Conservation (phyloP, 2,113 vertebrate genomes). For the Tetraodon nigroviridis region DNA sequence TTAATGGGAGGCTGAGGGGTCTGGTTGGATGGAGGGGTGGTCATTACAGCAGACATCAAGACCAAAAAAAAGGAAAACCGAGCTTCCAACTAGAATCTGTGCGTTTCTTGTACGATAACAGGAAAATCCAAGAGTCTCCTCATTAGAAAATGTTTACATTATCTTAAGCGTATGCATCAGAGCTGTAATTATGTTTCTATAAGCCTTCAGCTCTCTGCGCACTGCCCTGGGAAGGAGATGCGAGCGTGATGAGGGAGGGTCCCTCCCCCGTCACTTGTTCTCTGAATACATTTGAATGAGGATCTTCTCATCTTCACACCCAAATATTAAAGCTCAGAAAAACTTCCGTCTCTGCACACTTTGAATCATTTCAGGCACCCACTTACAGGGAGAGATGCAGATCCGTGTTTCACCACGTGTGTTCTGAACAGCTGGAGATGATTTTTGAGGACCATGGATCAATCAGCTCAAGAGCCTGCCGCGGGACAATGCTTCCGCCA, state of each 20-base stretch:
- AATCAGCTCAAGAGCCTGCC: conserved; percentile 31
- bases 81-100: too few species aligned
- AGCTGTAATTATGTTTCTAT: conserved; percentile 50
- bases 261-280: conserved; percentile 36
- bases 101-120: too few species aligned
- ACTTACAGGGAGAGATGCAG: too few species aligned
- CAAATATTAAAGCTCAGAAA: background rate
- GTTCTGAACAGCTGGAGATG: conserved; percentile 20
- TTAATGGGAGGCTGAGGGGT: too few species aligned
- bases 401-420: too few species aligned
- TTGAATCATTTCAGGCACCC: too few species aligned
- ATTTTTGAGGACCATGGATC: conserved; percentile 37
- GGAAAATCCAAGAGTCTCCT: background rate
- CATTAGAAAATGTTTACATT: background rate
- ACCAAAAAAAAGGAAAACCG: too few species aligned
- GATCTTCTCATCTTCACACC: conserved; percentile 6
- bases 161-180: conserved; percentile 26
- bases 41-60: too few species aligned
- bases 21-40: too few species aligned
- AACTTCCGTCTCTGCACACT: too few species aligned
- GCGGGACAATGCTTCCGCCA: conserved; percentile 29
- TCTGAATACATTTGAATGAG: conserved; percentile 41
- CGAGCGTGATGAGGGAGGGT: conserved; percentile 24
- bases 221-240: conserved; percentile 26
- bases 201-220: conserved; percentile 22